Conservation (phyloP, 2,797 vertebrate genomes). For the Pseudochaenichthys georgianus region DNA sequence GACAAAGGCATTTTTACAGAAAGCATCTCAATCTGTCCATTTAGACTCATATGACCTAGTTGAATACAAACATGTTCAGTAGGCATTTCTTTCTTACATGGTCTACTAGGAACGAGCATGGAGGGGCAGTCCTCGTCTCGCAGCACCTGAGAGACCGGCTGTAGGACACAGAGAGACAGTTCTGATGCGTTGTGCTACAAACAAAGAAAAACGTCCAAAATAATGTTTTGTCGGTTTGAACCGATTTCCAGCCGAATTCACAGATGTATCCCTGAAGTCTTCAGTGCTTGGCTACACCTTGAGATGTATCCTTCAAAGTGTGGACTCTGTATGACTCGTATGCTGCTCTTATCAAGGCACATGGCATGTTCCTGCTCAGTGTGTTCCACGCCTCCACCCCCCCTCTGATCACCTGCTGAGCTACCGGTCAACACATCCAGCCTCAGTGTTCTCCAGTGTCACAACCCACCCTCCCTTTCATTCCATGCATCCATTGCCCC, state of each 20-base stretch:
- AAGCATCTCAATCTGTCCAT: too few relatives aligned
- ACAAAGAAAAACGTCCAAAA: background rate
- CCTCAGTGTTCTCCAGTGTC: too few relatives aligned
- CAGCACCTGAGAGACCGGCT: conserved; percentile 89
- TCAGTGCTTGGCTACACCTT: background rate
- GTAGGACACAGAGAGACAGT: conserved; percentile 36
- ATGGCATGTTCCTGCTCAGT: background rate
- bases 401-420: too few relatives aligned
- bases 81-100: conserved; percentile 83
- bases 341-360: background rate
- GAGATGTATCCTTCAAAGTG: background rate
- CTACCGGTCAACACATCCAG: too few relatives aligned
- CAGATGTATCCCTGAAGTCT: background rate
- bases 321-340: background rate
- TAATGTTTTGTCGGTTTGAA: background rate
- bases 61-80: background rate
- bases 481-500: too few relatives aligned
- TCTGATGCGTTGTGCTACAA: background rate
- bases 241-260: background rate
- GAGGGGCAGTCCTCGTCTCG: conserved; percentile 92
- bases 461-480: too few relatives aligned
- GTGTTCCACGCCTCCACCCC: too few relatives aligned
- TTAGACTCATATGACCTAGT: too few relatives aligned
- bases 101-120: conserved; percentile 91
- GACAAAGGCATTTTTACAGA: too few relatives aligned